A percentile compares a stretch with the other conserved stretches of the same genome.
Conservation (phyloP, 2,113 vertebrate genomes). For the Cyanoderma ruficeps region DNA sequence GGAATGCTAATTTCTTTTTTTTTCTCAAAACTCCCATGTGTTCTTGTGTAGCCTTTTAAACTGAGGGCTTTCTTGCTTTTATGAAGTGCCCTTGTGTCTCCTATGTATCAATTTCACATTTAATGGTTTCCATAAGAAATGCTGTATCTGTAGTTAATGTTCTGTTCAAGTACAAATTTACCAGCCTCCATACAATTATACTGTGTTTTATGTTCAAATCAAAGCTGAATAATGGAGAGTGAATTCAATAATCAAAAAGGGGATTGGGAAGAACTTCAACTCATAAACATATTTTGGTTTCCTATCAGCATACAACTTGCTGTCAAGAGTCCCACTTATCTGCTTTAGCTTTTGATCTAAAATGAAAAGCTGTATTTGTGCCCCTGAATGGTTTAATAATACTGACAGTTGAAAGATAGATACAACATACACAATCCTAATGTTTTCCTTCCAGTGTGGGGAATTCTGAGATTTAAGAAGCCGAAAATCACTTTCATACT, state of each 20-base stretch:
- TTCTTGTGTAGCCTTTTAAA: background rate
- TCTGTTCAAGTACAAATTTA: slow-evolving; percentile 12
- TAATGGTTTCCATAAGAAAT: slow-evolving; percentile 8
- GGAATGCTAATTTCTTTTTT: background rate
- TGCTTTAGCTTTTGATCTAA: background rate
- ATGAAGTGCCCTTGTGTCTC: background rate
- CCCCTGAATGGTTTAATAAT: background rate
- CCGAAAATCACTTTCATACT: background rate
- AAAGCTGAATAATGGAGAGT: slow-evolving; percentile 4
- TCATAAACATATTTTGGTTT: background rate
- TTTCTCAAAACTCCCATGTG: background rate
- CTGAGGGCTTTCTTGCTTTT: background rate
- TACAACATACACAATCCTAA: background rate
- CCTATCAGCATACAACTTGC: background rate
- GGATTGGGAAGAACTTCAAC: background rate
- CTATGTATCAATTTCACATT: background rate
- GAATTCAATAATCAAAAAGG: slow-evolving; percentile 1
- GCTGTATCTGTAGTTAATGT: slow-evolving; percentile 3
- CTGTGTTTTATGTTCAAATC: slow-evolving; percentile 9
- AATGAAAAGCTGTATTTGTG: background rate
- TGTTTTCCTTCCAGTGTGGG: background rate
- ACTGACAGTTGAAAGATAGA: background rate
- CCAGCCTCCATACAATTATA: background rate
- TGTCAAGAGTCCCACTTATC: background rate
- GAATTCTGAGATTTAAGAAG: slow-evolving; percentile 26